Conservation (phyloP, 2,888 invertebrate genomes). For the Drosophila phalerata region DNA sequence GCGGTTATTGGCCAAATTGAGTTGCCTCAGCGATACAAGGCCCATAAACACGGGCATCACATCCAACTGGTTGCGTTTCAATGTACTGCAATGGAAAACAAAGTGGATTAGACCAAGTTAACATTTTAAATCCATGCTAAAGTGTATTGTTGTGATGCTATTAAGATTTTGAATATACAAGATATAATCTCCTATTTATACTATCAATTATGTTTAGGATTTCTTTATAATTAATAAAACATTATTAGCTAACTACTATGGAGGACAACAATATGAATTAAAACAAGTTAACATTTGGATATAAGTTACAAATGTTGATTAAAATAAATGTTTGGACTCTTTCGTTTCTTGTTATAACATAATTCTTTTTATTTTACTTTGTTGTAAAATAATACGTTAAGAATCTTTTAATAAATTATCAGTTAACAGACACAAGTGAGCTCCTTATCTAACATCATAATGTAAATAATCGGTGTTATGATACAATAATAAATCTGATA, state of each 20-base stretch:
- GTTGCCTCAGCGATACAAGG: slow-evolving; percentile 89
- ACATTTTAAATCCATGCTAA: slow-evolving; percentile 1
- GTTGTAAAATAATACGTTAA: background rate
- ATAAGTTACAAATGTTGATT: too few relatives aligned
- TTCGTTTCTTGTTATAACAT: too few relatives aligned
- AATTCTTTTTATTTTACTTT: too few relatives aligned
- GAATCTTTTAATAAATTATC: background rate
- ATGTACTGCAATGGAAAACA: slow-evolving; percentile 66
- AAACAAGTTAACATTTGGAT: too few relatives aligned
- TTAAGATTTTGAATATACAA: background rate
- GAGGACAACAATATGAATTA: too few relatives aligned
- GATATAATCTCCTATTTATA: too few relatives aligned
- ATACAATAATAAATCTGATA: background rate
- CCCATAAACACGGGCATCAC: slow-evolving; percentile 93
- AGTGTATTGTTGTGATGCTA: background rate
- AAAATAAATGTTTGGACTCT: too few relatives aligned
- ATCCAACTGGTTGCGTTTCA: slow-evolving; percentile 93
- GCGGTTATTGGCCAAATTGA: slow-evolving; percentile 93
- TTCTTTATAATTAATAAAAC: too few relatives aligned
- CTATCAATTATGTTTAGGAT: too few relatives aligned
- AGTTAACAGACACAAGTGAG: background rate
- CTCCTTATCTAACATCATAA: background rate
- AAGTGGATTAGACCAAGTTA: background rate
- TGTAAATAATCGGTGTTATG: background rate
- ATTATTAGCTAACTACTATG: too few relatives aligned